Conservation (phyloP, 2,888 invertebrate species). For the Zygothrica quintamaculata region DNA sequence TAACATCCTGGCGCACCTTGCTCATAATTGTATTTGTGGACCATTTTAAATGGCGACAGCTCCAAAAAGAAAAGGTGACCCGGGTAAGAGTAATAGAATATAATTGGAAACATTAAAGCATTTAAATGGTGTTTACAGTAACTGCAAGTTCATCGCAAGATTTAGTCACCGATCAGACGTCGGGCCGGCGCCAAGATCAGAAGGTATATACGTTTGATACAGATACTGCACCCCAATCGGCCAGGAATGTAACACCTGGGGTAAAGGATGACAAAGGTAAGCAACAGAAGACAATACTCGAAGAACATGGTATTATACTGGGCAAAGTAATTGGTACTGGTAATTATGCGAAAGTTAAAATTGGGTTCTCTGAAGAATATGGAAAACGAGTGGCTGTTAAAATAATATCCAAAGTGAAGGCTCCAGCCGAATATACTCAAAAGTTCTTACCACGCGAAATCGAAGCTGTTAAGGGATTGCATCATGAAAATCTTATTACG, state of each 20-base stretch:
- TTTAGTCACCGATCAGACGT: constrained; percentile 56
- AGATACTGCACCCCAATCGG: constrained; percentile 24
- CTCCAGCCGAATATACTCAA: constrained; percentile 91
- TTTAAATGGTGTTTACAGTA: constrained; percentile 11
- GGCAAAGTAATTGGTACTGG: constrained; percentile 92
- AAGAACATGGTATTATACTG: constrained; percentile 90
- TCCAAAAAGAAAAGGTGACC: constrained; percentile 64
- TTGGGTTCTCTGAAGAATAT: constrained; percentile 90
- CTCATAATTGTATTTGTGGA: constrained; percentile 22
- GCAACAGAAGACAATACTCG: constrained; percentile 87
- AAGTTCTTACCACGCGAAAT: constrained; percentile 93
- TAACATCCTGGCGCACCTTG: constrained; percentile 50
- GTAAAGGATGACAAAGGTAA: constrained; percentile 53
- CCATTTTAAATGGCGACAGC: constrained; percentile 69
- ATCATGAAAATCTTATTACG: constrained; percentile 91
- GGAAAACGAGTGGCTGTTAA: constrained; percentile 91
- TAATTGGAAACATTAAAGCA: too few species aligned
- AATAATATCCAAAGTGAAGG: constrained; percentile 93
- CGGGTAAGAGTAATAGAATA: constrained; percentile 39
- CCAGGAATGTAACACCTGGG: not conserved
- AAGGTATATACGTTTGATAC: constrained; percentile 65
- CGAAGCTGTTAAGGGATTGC: constrained; percentile 91
- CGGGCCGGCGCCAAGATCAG: constrained; percentile 67
- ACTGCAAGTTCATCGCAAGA: constrained; percentile 63
- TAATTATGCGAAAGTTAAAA: constrained; percentile 92